Evolutionary conservation across 2,113 vertebrate species (phyloP).

Genomic region (Anolis sagrei): DNA sequence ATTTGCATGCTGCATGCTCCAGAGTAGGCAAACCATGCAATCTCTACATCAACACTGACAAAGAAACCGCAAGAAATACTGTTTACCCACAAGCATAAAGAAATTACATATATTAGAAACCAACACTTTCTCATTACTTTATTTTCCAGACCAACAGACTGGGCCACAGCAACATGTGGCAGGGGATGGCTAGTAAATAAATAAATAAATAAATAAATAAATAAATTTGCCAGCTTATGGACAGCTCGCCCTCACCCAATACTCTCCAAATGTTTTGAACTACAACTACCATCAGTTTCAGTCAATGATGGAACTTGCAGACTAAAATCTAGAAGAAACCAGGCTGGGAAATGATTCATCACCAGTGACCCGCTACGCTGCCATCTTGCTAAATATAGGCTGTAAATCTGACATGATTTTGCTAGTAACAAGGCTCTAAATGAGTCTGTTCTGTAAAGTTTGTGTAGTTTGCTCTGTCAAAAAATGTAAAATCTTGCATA

Average conservation of each 20-base stretch:
- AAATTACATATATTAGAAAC: too few species aligned
- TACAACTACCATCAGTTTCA: not conserved
- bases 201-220: too few species aligned
- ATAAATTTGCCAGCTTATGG: not conserved
- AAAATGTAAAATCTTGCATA: not conserved
- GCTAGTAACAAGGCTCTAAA: not conserved
- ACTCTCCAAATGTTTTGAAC: not conserved
- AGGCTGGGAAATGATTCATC: not conserved
- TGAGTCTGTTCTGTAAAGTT: not conserved
- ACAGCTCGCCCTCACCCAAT: too few species aligned
- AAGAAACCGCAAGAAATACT: too few species aligned
- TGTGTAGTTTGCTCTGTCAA: not conserved
- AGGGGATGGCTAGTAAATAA: too few species aligned
- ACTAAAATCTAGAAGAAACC: not conserved
- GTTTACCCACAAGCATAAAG: too few species aligned
- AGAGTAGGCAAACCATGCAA: too few species aligned
- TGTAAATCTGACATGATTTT: not conserved
- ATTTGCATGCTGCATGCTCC: too few species aligned
- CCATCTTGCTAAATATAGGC: not conserved
- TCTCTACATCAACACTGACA: too few species aligned
- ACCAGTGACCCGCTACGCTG: not conserved
- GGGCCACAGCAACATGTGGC: too few species aligned
- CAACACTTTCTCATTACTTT: too few species aligned
- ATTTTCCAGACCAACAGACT: too few species aligned
- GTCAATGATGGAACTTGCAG: not conserved